Conservation (phyloP, 1,140 invertebrate genomes). For the Bombyx mandarina region DNA sequence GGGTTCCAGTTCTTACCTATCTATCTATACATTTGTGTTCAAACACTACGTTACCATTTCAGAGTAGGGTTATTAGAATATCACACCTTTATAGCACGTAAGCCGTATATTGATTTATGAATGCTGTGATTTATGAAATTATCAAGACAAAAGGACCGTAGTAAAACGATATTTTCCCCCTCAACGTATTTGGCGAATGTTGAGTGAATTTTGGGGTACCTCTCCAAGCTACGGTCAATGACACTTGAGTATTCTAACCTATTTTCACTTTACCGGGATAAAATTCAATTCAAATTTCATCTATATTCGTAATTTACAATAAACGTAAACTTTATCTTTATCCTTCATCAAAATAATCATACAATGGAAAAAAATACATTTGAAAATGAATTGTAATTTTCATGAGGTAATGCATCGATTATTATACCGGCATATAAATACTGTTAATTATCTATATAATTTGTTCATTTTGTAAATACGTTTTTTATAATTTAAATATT, state of each 20-base stretch:
- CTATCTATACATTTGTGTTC: too few species aligned
- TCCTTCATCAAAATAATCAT: not conserved
- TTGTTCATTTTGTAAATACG: not conserved
- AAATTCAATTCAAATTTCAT: not conserved
- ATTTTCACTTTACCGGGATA: not conserved
- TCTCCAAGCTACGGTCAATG: slow-evolving; percentile 11
- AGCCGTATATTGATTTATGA: too few species aligned
- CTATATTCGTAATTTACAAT: not conserved
- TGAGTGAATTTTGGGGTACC: slow-evolving; percentile 2
- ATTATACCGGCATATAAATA: not conserved
- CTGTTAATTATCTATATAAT: not conserved
- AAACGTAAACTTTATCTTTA: not conserved
- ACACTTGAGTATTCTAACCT: slow-evolving; percentile 9
- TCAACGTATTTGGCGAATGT: slow-evolving; percentile 3
- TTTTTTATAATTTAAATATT: too few species aligned
- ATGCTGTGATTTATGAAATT: too few species aligned
- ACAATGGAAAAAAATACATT: too few species aligned
- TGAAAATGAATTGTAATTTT: too few species aligned
- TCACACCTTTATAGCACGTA: too few species aligned
- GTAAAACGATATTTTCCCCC: too few species aligned
- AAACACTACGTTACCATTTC: too few species aligned
- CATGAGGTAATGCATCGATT: not conserved
- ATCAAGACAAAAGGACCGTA: too few species aligned
- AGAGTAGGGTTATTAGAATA: too few species aligned
- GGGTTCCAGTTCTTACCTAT: too few species aligned